phyloP scores from a whole-genome alignment of 2,888 invertebrate genomes.

The Sphaeridia pumilis region DNA sequence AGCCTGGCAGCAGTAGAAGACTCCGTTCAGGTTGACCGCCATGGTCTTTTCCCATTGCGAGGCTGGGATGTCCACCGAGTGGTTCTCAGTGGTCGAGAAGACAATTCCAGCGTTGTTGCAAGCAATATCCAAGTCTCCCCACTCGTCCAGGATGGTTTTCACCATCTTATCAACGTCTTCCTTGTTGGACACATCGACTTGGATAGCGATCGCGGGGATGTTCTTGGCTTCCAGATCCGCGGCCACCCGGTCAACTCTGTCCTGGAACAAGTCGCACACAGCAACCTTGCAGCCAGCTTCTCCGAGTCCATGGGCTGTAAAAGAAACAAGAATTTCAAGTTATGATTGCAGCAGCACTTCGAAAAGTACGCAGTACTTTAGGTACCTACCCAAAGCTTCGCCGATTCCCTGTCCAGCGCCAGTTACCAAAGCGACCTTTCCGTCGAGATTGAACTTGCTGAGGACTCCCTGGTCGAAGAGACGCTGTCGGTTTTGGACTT shows the following conservation, averaged over 20 bases:
- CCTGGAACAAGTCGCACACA: slow-evolving; percentile 30
- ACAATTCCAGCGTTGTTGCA: slow-evolving; percentile 36
- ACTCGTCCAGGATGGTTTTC: slow-evolving; percentile 23
- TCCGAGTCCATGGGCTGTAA: slow-evolving; percentile 30
- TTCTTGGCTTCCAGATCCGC: slow-evolving; percentile 28
- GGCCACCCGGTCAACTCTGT: slow-evolving; percentile 28
- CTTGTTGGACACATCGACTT: slow-evolving; percentile 35
- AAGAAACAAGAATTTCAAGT: neutral
- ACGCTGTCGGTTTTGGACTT: slow-evolving; percentile 14
- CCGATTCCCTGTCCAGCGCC: slow-evolving; percentile 24
- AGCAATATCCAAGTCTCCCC: slow-evolving; percentile 32
- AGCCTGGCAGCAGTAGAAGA: slow-evolving; percentile 35
- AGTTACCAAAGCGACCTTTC: slow-evolving; percentile 34
- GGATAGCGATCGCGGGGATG: slow-evolving; percentile 28
- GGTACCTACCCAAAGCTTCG: slow-evolving; percentile 11
- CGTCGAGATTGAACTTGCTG: slow-evolving; percentile 33
- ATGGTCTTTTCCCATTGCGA: slow-evolving; percentile 32
- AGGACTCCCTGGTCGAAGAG: slow-evolving; percentile 21
- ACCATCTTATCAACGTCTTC: slow-evolving; percentile 31
- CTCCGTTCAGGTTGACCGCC: slow-evolving; percentile 33
- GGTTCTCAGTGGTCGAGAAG: slow-evolving; percentile 14
- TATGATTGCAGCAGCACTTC: no score
- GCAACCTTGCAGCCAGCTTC: slow-evolving; percentile 35
- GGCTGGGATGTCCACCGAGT: slow-evolving; percentile 28
- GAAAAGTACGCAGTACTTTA: neutral